These are phyloP conservation scores for Urophycis tenuis DNA, from an alignment of 2,797 vertebrate genomes.

Conservation along the genomic window DNA sequence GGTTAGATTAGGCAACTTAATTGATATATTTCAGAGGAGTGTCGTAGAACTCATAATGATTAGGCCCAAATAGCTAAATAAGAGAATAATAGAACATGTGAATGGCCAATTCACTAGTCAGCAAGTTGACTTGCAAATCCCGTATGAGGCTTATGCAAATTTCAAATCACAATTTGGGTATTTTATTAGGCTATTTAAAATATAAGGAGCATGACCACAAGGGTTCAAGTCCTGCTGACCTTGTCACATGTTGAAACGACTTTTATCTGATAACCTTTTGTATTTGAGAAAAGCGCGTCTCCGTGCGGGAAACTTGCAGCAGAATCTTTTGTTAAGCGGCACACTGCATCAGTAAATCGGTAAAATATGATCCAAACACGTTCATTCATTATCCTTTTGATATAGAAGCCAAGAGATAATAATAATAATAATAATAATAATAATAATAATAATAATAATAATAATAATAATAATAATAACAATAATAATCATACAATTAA, in stretches of 20 bases:
- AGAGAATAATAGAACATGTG: neutral
- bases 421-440: no score
- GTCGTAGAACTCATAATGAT: no score
- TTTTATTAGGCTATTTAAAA: neutral
- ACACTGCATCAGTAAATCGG: neutral
- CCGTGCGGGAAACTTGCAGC: neutral
- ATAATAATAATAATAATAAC: no score
- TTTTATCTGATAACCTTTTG: no score
- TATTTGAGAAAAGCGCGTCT: no score
- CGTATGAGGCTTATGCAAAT: neutral
- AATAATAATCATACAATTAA: no score
- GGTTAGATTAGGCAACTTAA: neutral
- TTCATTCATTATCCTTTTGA: neutral
- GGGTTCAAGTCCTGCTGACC: no score
- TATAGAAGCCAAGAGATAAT: neutral
- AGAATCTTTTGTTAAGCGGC: neutral
- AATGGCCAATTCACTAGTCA: neutral
- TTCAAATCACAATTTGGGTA: neutral
- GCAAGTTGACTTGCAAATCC: neutral
- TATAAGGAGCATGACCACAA: no score
- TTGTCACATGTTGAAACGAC: no score
- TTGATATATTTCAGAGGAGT: no score
- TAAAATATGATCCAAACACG: neutral
- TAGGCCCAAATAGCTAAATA: neutral
- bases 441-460: no score